These are phyloP conservation scores for Coregonus sp. DNA, from an alignment of 2,797 vertebrate species.

Conservation along the genomic window DNA sequence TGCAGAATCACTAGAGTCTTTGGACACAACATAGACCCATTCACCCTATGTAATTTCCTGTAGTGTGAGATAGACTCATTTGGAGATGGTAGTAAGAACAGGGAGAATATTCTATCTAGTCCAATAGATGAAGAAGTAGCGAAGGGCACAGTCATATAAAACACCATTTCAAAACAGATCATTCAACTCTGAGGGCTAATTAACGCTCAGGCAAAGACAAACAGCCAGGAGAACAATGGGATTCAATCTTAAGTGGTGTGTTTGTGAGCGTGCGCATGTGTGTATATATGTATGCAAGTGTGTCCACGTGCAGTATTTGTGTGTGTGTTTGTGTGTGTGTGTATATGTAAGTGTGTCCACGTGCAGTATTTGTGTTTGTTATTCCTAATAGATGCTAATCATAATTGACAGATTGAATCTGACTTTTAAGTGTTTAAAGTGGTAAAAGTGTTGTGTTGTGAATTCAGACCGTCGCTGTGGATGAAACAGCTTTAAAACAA, in stretches of 20 bases:
- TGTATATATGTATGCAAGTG: constrained; percentile 11
- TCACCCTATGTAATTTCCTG: too few relatives aligned
- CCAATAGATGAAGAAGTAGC: constrained; percentile 20
- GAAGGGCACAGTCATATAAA: constrained; percentile 22
- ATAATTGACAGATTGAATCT: neutral
- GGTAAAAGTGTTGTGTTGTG: neutral
- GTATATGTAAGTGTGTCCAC: constrained; percentile 18
- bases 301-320: neutral
- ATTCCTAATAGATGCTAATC: too few relatives aligned
- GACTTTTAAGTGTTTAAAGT: too few relatives aligned
- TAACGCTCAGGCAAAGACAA: constrained; percentile 47
- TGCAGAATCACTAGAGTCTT: neutral
- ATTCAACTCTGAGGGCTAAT: constrained; percentile 56
- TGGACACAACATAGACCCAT: neutral
- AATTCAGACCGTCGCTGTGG: neutral
- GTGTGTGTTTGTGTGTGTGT: constrained; percentile 17
- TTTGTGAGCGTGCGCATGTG: neutral
- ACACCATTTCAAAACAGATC: constrained; percentile 42
- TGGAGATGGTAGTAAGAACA: too few relatives aligned
- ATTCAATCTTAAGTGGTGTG: constrained; percentile 15
- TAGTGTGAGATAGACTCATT: neutral
- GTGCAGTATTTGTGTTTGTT: constrained; percentile 14
- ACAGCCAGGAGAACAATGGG: constrained; percentile 42
- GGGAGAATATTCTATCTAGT: neutral
- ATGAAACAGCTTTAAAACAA: too few relatives aligned